A percentile compares a stretch with the other conserved stretches of the same genome.
phyloP scores from a whole-genome alignment of 2,888 invertebrate genomes.

The Lottia gigantea region DNA sequence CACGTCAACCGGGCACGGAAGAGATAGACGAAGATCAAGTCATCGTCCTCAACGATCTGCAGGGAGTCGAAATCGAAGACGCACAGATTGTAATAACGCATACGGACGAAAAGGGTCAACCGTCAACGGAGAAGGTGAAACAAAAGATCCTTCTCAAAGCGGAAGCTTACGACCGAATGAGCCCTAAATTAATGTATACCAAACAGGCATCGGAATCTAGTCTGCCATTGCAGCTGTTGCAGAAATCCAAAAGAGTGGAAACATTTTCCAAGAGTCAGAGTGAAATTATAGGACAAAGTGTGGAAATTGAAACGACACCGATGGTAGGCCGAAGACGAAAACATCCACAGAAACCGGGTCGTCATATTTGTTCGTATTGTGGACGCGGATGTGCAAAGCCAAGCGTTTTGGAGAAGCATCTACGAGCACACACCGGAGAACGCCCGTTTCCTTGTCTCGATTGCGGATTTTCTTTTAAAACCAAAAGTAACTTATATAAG shows the following conservation, averaged over 20 bases:
- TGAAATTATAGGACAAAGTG: slow-evolving; percentile 5
- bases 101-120: slow-evolving; percentile 19
- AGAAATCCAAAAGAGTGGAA: neutral
- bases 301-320: neutral
- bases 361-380: slow-evolving; percentile 88
- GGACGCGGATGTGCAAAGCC: slow-evolving; percentile 91
- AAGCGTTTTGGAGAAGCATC: slow-evolving; percentile 92
- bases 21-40: slow-evolving; percentile 23
- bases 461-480: slow-evolving; percentile 93
- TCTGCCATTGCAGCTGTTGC: slow-evolving; percentile 6
- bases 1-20: slow-evolving; percentile 36
- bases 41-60: slow-evolving; percentile 20
- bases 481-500: slow-evolving; percentile 92
- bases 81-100: slow-evolving; percentile 18
- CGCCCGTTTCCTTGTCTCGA: slow-evolving; percentile 89
- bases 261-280: slow-evolving; percentile 11
- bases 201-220: slow-evolving; percentile 33
- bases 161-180: slow-evolving; percentile 36
- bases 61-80: slow-evolving; percentile 24
- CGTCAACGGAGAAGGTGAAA: slow-evolving; percentile 14
- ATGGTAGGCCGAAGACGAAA: slow-evolving; percentile 44
- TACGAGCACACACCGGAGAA: slow-evolving; percentile 92
- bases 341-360: slow-evolving; percentile 70
- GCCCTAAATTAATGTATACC: slow-evolving; percentile 37
- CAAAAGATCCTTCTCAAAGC: slow-evolving; percentile 40